A percentile compares a stretch with the other conserved stretches of the same genome.
Conservation (phyloP, 1,140 invertebrate species). For the Drosophila orena region DNA sequence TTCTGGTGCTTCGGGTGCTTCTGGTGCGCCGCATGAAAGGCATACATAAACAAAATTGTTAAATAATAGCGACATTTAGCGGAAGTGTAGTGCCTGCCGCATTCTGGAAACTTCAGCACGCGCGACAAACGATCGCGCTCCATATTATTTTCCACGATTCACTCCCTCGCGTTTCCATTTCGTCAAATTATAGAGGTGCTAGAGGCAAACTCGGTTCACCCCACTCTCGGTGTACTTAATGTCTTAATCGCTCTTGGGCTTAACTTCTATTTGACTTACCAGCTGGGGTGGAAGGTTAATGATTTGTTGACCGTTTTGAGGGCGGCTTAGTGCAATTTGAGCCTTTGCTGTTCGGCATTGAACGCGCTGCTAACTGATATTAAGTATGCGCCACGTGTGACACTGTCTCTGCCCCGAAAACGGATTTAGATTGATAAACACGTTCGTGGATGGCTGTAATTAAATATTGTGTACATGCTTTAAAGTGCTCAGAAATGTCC, state of each 20-base stretch:
- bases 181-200: slow-evolving; percentile 72
- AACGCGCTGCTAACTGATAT: slow-evolving; percentile 61
- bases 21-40: slow-evolving; percentile 34
- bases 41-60: slow-evolving; percentile 77
- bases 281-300: slow-evolving; percentile 23
- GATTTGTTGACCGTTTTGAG: slow-evolving; percentile 39
- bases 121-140: slow-evolving; percentile 69
- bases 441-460: slow-evolving; percentile 24
- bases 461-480: not conserved
- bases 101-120: slow-evolving; percentile 64
- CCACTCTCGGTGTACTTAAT: slow-evolving; percentile 52
- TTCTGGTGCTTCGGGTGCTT: too few relatives aligned
- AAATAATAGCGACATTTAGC: slow-evolving; percentile 82
- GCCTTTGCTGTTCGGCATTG: slow-evolving; percentile 43
- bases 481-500: not conserved
- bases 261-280: slow-evolving; percentile 33
- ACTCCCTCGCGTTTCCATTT: slow-evolving; percentile 38
- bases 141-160: slow-evolving; percentile 23
- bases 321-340: slow-evolving; percentile 25
- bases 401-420: slow-evolving; percentile 17
- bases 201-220: slow-evolving; percentile 19
- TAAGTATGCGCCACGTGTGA: slow-evolving; percentile 60
- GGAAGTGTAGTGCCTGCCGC: slow-evolving; percentile 70
- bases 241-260: slow-evolving; percentile 61
- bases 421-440: slow-evolving; percentile 45